Conservation (phyloP, 2,113 vertebrate species). For the Chloropsis hardwickii region DNA sequence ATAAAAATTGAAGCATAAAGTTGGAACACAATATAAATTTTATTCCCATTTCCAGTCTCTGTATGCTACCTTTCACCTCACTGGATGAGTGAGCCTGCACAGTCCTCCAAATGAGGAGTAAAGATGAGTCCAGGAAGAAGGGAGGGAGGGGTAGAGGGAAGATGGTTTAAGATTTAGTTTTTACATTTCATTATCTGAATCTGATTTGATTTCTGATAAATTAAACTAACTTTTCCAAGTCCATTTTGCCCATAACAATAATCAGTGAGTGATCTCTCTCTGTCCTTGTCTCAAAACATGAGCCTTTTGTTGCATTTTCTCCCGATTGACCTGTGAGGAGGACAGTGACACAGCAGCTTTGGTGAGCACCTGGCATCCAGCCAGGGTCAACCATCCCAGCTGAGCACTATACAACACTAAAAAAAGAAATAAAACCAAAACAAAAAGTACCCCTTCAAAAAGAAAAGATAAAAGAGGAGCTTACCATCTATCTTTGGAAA, state of each 20-base stretch:
- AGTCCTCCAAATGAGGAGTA: background rate
- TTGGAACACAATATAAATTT: background rate
- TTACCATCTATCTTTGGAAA: background rate
- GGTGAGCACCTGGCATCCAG: background rate
- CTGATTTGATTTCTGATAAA: background rate
- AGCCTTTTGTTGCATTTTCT: background rate
- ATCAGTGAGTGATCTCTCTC: no score
- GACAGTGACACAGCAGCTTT: background rate
- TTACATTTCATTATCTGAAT: background rate
- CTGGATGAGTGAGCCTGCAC: background rate
- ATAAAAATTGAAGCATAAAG: background rate
- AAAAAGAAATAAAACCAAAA: background rate
- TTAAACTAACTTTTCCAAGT: background rate
- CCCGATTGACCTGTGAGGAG: background rate
- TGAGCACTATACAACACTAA: background rate
- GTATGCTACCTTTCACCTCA: background rate
- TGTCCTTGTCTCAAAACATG: background rate
- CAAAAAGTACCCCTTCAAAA: rapidly evolving
- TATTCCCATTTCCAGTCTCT: background rate
- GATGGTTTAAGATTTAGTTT: background rate
- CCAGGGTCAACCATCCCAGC: background rate
- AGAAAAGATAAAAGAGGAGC: background rate
- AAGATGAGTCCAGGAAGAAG: background rate
- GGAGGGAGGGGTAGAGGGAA: background rate
- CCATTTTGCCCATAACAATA: background rate